Conservation (phyloP, 1,140 invertebrate genomes). For the Formica selysi region DNA sequence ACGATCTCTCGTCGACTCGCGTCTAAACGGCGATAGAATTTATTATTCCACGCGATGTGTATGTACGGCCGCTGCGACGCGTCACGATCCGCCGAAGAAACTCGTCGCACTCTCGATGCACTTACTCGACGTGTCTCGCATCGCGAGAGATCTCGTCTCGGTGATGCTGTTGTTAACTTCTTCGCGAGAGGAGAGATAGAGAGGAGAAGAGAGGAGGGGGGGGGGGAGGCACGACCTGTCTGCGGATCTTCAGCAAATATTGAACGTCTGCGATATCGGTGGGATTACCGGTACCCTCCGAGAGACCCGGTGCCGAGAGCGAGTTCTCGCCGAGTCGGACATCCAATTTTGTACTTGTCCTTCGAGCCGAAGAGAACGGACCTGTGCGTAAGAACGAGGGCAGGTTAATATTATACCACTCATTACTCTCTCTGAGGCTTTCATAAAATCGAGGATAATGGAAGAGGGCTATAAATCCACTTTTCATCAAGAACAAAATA, state of each 20-base stretch:
- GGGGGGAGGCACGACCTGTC: background rate
- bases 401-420: slow-evolving; percentile 20
- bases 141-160: slow-evolving; percentile 44
- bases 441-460: slow-evolving; percentile 3
- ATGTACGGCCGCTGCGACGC: background rate
- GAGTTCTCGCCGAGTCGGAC: background rate
- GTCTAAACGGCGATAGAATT: slow-evolving; percentile 34
- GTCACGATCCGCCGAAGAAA: slow-evolving; percentile 40
- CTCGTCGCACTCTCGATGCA: background rate
- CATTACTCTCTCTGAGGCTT: slow-evolving; percentile 5
- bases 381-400: slow-evolving; percentile 26
- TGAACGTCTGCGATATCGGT: slow-evolving; percentile 24
- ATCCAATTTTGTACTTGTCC: slow-evolving; percentile 50
- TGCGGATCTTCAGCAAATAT: slow-evolving; percentile 38
- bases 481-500: background rate
- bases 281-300: slow-evolving; percentile 17
- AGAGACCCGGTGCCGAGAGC: background rate
- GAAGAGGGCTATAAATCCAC: background rate
- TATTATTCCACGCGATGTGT: slow-evolving; percentile 33
- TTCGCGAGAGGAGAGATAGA: background rate
- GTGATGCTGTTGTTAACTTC: slow-evolving; percentile 35
- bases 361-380: slow-evolving; percentile 7
- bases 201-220: background rate
- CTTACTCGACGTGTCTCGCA: slow-evolving; percentile 44
- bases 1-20: slow-evolving; percentile 1